Base-by-base conservation (phyloP, 2,113 vertebrate species). In the Takifugu flavidus region DNA sequence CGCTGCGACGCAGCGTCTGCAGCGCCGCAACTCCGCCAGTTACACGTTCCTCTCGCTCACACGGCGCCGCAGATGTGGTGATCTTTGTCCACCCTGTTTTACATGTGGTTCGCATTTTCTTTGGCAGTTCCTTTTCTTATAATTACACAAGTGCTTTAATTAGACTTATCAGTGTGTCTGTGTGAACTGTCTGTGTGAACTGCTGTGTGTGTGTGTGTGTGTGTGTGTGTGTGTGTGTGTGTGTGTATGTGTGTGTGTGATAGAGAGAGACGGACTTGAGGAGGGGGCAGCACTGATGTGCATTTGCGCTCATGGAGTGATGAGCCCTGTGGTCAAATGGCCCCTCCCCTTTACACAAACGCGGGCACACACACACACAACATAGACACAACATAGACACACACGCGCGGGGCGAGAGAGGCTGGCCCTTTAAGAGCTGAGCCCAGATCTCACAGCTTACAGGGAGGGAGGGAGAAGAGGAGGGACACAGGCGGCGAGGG, bases 351-450 rank as follows among this genome's bases (percentile, higher is more conserved):
- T 58, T 55, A 27, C 53, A 5, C 49, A 11, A 45, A 25, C 49
- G 31, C 11, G 43, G 42, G 15, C 59, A 63, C 53, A 31, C 34
- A 58, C 64, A 28, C 31, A 31, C 67, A 52, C 59, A 26, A 51
- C 72, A 64, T 50, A 50, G 59, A 57, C 56, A 50, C 61, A 49
- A 13, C 3, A 6, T 5, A 5, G 4, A 25, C 11, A 25, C 25
- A 55, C 56, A 67, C 15, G n/a, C 59, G 44, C 39, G 3, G 39
- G 20, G 44, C 55, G 43, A 6, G 54, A 58, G 76, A 67, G 81
- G 83, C 94, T 95, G 92, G 91, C 95, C 94, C 94, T 96, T 96
- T 98, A 98, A 98, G 94, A 93, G 91, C 88, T 85, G 90, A 93
- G 93, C 92, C 90, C 89, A 91, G 91, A 88, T 93, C 93, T 89